phyloP scores from a whole-genome alignment of 2,797 vertebrate species.

The Sebastiscus tertius region DNA sequence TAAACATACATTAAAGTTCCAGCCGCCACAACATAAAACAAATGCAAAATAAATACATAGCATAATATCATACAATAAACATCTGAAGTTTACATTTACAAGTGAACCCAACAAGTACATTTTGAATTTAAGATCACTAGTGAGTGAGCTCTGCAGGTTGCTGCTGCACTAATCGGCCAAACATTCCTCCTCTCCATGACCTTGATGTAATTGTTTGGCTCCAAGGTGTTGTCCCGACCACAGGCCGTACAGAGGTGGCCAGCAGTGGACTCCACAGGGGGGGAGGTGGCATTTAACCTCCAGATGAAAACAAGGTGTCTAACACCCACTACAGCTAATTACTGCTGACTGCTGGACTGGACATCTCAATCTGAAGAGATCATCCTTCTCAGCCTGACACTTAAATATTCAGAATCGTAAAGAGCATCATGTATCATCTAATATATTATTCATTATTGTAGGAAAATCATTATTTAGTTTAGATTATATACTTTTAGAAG shows the following conservation, averaged over 20 bases:
- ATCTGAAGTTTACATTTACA: neutral
- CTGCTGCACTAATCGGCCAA: slow-evolving; percentile 67
- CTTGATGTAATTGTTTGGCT: slow-evolving; percentile 81
- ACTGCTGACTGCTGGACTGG: slow-evolving; percentile 63
- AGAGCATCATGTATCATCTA: neutral
- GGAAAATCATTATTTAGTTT: neutral
- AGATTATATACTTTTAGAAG: neutral
- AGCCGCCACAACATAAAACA: no score
- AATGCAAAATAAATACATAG: no score
- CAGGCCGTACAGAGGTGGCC: slow-evolving; percentile 46
- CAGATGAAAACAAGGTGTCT: slow-evolving; percentile 65
- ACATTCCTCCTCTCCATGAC: slow-evolving; percentile 81
- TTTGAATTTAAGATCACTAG: neutral
- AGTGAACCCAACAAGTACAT: neutral
- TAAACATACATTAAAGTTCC: no score
- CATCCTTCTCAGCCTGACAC: neutral
- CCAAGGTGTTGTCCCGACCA: slow-evolving; percentile 68
- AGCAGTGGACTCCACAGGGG: slow-evolving; percentile 37
- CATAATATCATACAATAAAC: neutral
- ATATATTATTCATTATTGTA: neutral
- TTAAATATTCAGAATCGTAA: neutral
- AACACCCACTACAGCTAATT: slow-evolving; percentile 63
- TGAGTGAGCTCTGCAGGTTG: slow-evolving; percentile 30
- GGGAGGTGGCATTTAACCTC: slow-evolving; percentile 68
- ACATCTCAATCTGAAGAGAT: slow-evolving; percentile 18